Base-by-base conservation (phyloP, 2,797 vertebrate species). In the Sebastolobus alascanus region DNA sequence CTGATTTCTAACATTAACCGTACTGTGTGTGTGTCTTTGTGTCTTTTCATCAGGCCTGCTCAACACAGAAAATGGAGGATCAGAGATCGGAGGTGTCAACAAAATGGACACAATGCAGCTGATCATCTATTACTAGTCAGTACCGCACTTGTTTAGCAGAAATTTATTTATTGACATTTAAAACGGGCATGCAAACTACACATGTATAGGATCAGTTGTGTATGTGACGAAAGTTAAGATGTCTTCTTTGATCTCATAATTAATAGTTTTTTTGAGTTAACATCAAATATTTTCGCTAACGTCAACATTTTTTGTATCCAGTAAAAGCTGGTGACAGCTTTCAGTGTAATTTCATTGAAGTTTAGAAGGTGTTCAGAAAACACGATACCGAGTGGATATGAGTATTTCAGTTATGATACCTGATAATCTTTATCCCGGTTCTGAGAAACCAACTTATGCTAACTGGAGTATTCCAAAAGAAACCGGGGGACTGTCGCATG, bases 71-170 rank as follows among this genome's bases (percentile, higher is more conserved):
- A 97, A 98, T 80, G 96, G 96, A 27, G 96, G 95, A 6, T 98
- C 97, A 0, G 96, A 98, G 70, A 95, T 94, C 0, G 97, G 97
- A 77, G 98, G 96, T 80, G 92, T 97, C 20, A 96, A 96, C 66
- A 96, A 97, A 90, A 96, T 98, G 61, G 97, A 97, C 58, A 97
- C 96, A 79, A 94, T 98, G 91, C 97, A 97, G 86, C 96, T 96
- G 85, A 95, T 97, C 79, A 95, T 98, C 88, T 95, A 96, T 83
- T 97, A 97, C 79, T 94, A 97, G 98, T 99, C 85, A 97, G 97
- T 96, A n/a, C 3, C 22, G 5, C 2, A 3, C 1, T 50, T 33
- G n/a, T 18, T 3, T 27, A 11, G 38, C 22, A 43, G 22, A 66
- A 25, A 27, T 43, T 14, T 18, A 18, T 40, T 8, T 1, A 25